Evolutionary conservation across 2,113 vertebrate species (phyloP), one percentile per base, ranked within the genome.

Genomic region (Myxocyprinus asiaticus): DNA sequence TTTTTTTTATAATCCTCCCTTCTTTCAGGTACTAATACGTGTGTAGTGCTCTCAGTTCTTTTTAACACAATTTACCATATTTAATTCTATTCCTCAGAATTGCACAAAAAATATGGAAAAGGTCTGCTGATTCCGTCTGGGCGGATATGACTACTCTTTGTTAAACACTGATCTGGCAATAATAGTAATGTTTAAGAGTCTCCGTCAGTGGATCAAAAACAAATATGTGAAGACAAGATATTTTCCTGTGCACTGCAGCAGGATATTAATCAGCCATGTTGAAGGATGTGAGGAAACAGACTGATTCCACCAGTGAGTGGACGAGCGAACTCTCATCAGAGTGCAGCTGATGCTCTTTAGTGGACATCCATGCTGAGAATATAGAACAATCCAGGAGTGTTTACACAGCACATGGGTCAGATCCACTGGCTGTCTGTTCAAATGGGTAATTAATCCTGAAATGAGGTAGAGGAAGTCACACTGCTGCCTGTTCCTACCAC

Each of bases 391-490:
- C 76, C 47, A 55, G 70, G 67, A 67, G 59, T 79, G 76, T 71
- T 69, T 56, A 73, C 33, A 43, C 7, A 51, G 71, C 67, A 55
- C 48, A 72, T 7, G 62, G 67, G 55, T 74, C 43, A n/a, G 66
- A n/a, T 67, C 62, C 42, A 50, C 74, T 61, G 9, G 61, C 67
- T 73, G 82, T 70, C 78, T 83, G 76, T 77, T 66, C 61, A n/a
- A 67, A 83, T 76, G 45, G 65, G 51, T 81, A 81, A 81, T 81
- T 76, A 79, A 14, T 84, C 55, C 53, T 59, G 65, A 81, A 78
- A 78, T 68, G 70, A 73, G 72, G 65, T 64, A 64, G 45, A 15
- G 14, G 65, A 78, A 81, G 56, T 78, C 76, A 62, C 64, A 69
- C 63, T 4, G 51, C 66, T 71, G 67, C 62, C 63, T 79, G 66